A percentile compares a stretch with the other conserved stretches of the same genome.
Conservation (phyloP, 2,113 vertebrate genomes). For the Nycticryphes semicollaris region DNA sequence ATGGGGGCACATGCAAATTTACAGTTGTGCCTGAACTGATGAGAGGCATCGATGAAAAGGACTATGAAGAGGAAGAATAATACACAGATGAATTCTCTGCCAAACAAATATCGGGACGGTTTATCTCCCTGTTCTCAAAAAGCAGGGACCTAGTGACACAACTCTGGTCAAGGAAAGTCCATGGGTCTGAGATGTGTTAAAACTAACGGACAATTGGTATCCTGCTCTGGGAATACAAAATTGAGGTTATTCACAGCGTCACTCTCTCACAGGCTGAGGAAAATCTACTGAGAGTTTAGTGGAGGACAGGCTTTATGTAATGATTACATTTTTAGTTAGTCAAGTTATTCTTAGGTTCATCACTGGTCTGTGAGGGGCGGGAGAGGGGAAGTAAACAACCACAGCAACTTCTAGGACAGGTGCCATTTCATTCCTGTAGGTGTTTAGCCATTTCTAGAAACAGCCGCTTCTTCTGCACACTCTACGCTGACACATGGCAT, state of each 20-base stretch:
- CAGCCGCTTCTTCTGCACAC: neutral
- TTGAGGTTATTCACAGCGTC: neutral
- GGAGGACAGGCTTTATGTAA: constrained; percentile 29
- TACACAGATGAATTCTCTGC: neutral
- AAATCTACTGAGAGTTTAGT: neutral
- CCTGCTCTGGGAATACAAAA: neutral
- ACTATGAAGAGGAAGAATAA: neutral
- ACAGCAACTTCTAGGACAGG: neutral
- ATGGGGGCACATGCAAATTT: neutral
- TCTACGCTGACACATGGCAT: neutral
- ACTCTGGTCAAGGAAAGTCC: neutral
- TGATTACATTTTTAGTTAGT: constrained; percentile 21
- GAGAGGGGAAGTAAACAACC: constrained; percentile 50
- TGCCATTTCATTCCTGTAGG: constrained; percentile 40
- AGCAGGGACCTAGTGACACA: neutral
- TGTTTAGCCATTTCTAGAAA: constrained; percentile 58
- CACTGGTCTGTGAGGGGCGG: neutral
- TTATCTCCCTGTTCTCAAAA: neutral
- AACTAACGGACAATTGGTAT: neutral
- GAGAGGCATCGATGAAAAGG: neutral
- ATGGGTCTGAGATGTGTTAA: neutral
- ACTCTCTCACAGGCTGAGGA: neutral
- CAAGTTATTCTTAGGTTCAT: constrained; percentile 42
- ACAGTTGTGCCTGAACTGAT: neutral
- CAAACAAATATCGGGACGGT: neutral